A percentile compares a stretch with the other conserved stretches of the same genome.
Evolutionary conservation across 2,888 invertebrate species (phyloP).

Genomic region (Stenichneumon culpator): DNA sequence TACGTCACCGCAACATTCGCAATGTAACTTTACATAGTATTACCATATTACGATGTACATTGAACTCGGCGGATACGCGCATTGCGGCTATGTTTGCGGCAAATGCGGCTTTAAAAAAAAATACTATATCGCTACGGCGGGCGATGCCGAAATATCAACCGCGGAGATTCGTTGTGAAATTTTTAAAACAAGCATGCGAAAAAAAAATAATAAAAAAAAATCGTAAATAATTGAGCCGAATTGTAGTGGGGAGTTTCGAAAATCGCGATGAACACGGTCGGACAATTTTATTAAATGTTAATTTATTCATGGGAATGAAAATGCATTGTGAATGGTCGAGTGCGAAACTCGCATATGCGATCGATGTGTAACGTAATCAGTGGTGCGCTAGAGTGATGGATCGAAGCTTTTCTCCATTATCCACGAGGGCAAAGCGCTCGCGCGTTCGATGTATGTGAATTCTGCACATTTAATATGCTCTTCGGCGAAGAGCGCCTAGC

Average conservation of each 20-base stretch:
- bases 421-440: conserved; percentile 26
- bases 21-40: not conserved
- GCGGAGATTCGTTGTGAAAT: not conserved
- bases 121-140: not conserved
- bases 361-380: conserved; percentile 32
- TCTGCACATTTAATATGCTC: conserved; percentile 47
- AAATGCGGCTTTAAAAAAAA: not conserved
- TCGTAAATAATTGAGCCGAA: not conserved
- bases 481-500: conserved; percentile 26
- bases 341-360: conserved; percentile 14
- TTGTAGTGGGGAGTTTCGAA: too few species aligned
- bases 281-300: conserved; percentile 27
- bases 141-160: not conserved
- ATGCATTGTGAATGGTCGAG: not conserved
- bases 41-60: not conserved
- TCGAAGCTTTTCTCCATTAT: conserved; percentile 54
- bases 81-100: not conserved
- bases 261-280: not conserved
- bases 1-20: not conserved
- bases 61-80: not conserved
- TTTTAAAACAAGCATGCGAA: not conserved
- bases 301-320: conserved; percentile 5
- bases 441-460: conserved; percentile 34
- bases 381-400: conserved; percentile 19
- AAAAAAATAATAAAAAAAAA: not conserved